Base-by-base conservation (phyloP, 2,888 invertebrate species). In the Macrophya annulata region DNA sequence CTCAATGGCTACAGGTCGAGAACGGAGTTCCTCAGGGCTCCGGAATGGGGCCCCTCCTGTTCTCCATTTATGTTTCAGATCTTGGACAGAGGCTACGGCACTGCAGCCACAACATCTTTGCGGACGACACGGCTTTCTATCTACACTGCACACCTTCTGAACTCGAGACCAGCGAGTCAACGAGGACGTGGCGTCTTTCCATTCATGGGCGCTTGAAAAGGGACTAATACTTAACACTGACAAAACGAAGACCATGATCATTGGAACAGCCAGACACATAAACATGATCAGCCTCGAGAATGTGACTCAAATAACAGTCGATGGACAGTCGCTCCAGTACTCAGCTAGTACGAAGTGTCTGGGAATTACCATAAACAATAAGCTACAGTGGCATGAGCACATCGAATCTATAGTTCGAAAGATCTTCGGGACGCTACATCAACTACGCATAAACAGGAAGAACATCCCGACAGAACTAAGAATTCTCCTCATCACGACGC, bases 211-310 rank as follows among this genome's bases (percentile, higher is more conserved):
- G 0, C 40, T 25, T 1, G 21, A 40, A 3, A 48, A 84, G 17
- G 43, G 74, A 4, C 82, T 86, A 2, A 17, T 15, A 9, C 77
- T 86, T 0, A 85, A 86, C 43, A 48, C 51, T 9, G 79, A 71
- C 4, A 86, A 86, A 59, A 86, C 86, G 5, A 84, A 86, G 48
- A 81, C 81, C 5, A 86, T 81, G 9, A 25, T 86, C 15, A 43
- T 84, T 0, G 86, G 86, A 43, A 76, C 81, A 0, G 62, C 81
- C 3, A 48, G 84, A 6, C 84, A 72, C 55, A 82, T 86, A 17
- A 74, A 72, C 5, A 84, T 21, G 8, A 84, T 72, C 25, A 12
- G 10, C 37, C 40, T 84, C 1, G n/a, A 31, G 8, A 17, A 5
- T 6, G n/a, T 51, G 10, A 9, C 74, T n/a, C 37, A 59, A 43